phyloP scores from a whole-genome alignment of 2,888 invertebrate species.

The Kuschelorhynchus macadamiae region DNA sequence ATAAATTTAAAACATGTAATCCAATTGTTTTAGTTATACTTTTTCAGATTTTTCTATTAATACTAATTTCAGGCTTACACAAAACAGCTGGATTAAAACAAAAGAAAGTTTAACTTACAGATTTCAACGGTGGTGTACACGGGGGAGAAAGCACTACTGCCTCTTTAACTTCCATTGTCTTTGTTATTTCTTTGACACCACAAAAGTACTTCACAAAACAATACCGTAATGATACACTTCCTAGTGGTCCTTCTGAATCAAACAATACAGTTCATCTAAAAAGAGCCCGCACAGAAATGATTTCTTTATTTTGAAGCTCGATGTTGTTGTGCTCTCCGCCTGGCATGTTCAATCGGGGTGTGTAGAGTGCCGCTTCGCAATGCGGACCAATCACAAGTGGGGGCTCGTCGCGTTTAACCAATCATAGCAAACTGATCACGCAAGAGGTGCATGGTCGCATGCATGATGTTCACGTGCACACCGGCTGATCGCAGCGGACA shows the following conservation, averaged over 20 bases:
- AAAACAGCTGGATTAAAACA: too few species aligned
- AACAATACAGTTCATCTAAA: slow-evolving; percentile 22
- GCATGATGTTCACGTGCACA: slow-evolving; percentile 90
- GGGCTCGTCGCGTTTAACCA: slow-evolving; percentile 81
- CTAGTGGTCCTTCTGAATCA: not conserved
- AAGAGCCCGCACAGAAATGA: slow-evolving; percentile 44
- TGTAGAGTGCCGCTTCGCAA: slow-evolving; percentile 68
- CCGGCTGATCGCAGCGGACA: slow-evolving; percentile 77
- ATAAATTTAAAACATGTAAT: too few species aligned
- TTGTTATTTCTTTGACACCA: not conserved
- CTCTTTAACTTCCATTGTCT: slow-evolving; percentile 53
- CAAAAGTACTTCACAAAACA: slow-evolving; percentile 8
- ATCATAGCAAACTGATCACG: slow-evolving; percentile 76
- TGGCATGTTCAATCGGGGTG: slow-evolving; percentile 66
- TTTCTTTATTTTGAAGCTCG: slow-evolving; percentile 61
- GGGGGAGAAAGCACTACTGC: slow-evolving; percentile 76
- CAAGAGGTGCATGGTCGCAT: slow-evolving; percentile 81
- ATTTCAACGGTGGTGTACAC: slow-evolving; percentile 79
- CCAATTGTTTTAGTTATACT: too few species aligned
- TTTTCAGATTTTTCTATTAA: too few species aligned
- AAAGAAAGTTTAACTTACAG: slow-evolving; percentile 60
- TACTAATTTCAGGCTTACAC: too few species aligned
- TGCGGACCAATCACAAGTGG: slow-evolving; percentile 74
- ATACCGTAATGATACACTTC: slow-evolving; percentile 19
- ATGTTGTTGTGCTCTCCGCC: slow-evolving; percentile 63